A percentile compares a stretch with the other conserved stretches of the same genome.
Evolutionary conservation across 2,797 vertebrate species (phyloP).

Genomic region (Cyprinodon diabolis): DNA sequence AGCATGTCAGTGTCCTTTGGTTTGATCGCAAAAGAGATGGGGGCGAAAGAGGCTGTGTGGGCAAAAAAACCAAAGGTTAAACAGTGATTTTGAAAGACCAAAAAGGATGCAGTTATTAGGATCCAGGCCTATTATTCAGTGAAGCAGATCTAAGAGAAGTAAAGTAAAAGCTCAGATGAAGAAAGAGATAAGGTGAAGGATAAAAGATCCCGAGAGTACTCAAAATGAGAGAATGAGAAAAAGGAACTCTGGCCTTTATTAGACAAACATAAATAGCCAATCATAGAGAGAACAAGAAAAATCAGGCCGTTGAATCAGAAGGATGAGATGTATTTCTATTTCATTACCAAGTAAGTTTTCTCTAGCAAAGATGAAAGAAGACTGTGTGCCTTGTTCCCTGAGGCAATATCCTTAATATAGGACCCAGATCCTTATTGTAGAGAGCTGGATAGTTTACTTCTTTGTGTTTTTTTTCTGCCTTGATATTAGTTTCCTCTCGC

Average conservation of each 20-base stretch:
- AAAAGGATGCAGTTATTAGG: background rate
- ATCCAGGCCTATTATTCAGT: background rate
- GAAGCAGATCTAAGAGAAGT: constrained; percentile 2
- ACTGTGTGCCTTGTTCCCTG: constrained; percentile 11
- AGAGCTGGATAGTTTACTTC: constrained; percentile 24
- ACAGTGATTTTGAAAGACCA: background rate
- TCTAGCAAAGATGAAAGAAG: constrained; percentile 25
- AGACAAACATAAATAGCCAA: background rate
- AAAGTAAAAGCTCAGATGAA: background rate
- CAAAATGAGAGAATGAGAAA: constrained; percentile 3
- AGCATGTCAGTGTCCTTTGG: constrained; percentile 96
- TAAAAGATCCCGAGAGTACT: background rate
- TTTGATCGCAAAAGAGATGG: constrained; percentile 97
- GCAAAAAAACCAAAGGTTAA: constrained; percentile 17
- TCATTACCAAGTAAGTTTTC: constrained; percentile 26
- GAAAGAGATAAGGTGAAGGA: background rate
- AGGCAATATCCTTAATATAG: constrained; percentile 43
- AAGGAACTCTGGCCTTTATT: background rate
- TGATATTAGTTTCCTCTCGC: constrained; percentile 33
- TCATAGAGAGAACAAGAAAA: background rate
- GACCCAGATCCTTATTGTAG: constrained; percentile 18
- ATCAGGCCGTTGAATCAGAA: background rate
- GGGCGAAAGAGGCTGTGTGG: constrained; percentile 91
- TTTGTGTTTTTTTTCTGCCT: constrained; percentile 12
- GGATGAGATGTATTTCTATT: constrained; percentile 28